phyloP scores from a whole-genome alignment of 2,797 vertebrate genomes.

The Gambusia yucatana region DNA sequence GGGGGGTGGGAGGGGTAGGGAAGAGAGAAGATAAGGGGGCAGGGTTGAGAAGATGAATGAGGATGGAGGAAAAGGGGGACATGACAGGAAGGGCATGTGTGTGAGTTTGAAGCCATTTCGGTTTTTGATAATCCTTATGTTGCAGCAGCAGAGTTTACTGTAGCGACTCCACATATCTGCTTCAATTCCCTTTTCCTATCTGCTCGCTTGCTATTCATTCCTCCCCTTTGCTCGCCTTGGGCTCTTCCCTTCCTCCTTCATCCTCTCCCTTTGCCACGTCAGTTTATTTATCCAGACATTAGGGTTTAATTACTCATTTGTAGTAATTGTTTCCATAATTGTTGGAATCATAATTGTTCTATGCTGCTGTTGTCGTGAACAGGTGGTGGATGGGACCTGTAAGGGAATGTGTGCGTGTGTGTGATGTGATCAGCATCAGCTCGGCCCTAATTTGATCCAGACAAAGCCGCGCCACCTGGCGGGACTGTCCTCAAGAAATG shows the following conservation, averaged over 20 bases:
- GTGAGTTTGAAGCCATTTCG: slow-evolving; percentile 38
- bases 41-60: slow-evolving; percentile 59
- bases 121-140: slow-evolving; percentile 47
- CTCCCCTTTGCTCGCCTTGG: slow-evolving; percentile 30
- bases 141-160: slow-evolving; percentile 30
- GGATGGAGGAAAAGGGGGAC: slow-evolving; percentile 49
- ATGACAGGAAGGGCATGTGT: slow-evolving; percentile 34
- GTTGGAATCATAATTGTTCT: slow-evolving; percentile 69
- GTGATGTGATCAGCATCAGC: slow-evolving; percentile 31
- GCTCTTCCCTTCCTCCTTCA: slow-evolving; percentile 43
- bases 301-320: slow-evolving; percentile 81
- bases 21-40: slow-evolving; percentile 52
- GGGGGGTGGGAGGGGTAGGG: neutral
- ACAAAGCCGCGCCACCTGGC: slow-evolving; percentile 68
- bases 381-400: slow-evolving; percentile 62
- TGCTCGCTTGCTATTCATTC: slow-evolving; percentile 38
- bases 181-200: slow-evolving; percentile 28
- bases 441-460: slow-evolving; percentile 47
- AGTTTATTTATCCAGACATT: slow-evolving; percentile 76
- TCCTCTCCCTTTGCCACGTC: slow-evolving; percentile 42
- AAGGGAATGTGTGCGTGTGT: slow-evolving; percentile 30
- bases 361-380: slow-evolving; percentile 50
- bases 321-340: slow-evolving; percentile 81
- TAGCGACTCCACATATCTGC: slow-evolving; percentile 21
- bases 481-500: slow-evolving; percentile 35